Evolutionary conservation across 1,140 invertebrate species (phyloP).

Genomic region (Drosophila mauritiana): DNA sequence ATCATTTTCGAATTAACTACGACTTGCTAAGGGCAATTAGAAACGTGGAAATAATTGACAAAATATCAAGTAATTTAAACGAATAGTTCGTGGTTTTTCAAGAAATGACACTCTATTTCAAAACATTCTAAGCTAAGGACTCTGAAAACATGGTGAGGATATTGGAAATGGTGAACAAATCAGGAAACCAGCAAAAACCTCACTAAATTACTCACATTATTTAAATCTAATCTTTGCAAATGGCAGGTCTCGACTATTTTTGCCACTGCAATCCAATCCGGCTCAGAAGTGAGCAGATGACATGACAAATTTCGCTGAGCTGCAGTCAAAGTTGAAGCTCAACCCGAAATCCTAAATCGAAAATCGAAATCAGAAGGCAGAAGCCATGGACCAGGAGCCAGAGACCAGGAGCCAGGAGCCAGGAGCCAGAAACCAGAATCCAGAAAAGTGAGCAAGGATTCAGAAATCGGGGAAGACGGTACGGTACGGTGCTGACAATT

Average conservation of each 20-base stretch:
- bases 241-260: neutral
- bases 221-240: no score
- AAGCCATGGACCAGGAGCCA: constrained; percentile 1
- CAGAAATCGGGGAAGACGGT: constrained; percentile 10
- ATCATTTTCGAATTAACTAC: no score
- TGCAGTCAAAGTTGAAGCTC: constrained; percentile 42
- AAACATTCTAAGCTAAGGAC: no score
- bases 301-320: constrained; percentile 52
- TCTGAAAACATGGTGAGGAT: no score
- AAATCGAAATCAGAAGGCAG: constrained; percentile 6
- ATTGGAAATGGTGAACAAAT: no score
- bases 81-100: no score
- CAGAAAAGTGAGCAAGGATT: constrained; percentile 6
- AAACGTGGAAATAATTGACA: no score
- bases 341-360: constrained; percentile 12
- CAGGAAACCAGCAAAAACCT: no score
- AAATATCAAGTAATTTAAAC: no score
- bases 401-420: constrained; percentile 1
- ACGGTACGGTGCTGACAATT: constrained; percentile 32
- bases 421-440: constrained; percentile 5
- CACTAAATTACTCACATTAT: no score
- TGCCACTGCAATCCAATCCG: constrained; percentile 28
- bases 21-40: no score
- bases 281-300: constrained; percentile 36
- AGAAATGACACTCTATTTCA: no score